A percentile compares a stretch with the other conserved stretches of the same genome.
phyloP scores from a whole-genome alignment of 2,888 invertebrate genomes.

The Hirtodrosophila trivittata region DNA sequence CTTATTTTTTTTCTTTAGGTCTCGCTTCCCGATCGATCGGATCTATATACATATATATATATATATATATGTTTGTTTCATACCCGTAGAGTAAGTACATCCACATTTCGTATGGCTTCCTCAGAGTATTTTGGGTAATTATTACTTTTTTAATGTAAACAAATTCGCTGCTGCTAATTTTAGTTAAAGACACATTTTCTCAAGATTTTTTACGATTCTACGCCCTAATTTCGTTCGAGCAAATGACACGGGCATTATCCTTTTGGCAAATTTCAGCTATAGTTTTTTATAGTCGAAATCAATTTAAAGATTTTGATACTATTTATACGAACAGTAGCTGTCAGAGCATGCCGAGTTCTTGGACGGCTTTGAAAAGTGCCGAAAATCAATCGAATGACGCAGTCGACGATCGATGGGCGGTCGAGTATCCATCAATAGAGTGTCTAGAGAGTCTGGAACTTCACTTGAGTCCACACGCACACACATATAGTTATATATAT shows the following conservation, averaged over 20 bases:
- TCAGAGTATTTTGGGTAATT: constrained; percentile 74
- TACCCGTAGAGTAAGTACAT: neutral
- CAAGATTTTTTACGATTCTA: constrained; percentile 29
- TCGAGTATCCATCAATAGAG: constrained; percentile 61
- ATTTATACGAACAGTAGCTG: constrained; percentile 29
- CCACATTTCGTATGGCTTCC: constrained; percentile 61
- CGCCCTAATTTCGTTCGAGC: constrained; percentile 37
- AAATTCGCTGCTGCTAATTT: constrained; percentile 64
- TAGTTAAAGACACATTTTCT: constrained; percentile 58
- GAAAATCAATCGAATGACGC: constrained; percentile 66
- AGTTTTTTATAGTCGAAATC: neutral
- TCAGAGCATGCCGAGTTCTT: constrained; percentile 44
- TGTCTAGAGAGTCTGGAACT: constrained; percentile 55
- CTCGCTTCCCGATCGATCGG: constrained; percentile 27
- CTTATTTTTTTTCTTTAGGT: constrained; percentile 14
- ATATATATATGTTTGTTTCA: neutral
- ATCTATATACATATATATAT: constrained; percentile 5
- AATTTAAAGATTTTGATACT: too few species aligned
- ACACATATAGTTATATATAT: neutral
- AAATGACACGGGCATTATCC: constrained; percentile 9
- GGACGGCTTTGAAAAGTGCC: constrained; percentile 64
- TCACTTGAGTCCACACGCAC: constrained; percentile 35
- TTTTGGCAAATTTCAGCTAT: neutral
- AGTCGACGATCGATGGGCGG: constrained; percentile 62
- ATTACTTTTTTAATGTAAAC: constrained; percentile 77